These are phyloP conservation scores for Hermaeophaga mercurialis DNA, from an alignment of 2,888 invertebrate species.

Conservation along the genomic window DNA sequence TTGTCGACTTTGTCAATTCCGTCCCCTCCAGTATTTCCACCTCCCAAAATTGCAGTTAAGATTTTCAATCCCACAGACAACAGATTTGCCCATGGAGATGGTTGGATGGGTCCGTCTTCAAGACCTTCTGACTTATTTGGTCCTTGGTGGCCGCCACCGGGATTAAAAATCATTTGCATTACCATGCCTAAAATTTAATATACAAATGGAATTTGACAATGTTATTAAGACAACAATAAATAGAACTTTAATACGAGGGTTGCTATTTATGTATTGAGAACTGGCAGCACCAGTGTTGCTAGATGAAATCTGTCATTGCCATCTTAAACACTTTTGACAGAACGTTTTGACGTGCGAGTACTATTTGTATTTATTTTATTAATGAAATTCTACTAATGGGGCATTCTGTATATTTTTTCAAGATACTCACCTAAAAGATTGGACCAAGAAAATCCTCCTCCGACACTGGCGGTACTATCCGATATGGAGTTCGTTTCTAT, in stretches of 20 bases:
- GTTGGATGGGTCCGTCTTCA: constrained; percentile 67
- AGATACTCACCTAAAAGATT: constrained; percentile 73
- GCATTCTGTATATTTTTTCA: background rate
- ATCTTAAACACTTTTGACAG: too few species aligned
- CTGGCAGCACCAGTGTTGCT: too few species aligned
- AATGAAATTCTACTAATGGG: background rate
- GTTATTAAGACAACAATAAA: too few species aligned
- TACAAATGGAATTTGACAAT: too few species aligned
- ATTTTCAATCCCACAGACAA: constrained; percentile 86
- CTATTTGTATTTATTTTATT: constrained; percentile 5
- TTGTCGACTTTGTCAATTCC: constrained; percentile 92
- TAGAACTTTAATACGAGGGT: too few species aligned
- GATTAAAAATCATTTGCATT: constrained; percentile 86
- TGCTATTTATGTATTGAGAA: background rate
- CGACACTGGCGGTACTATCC: constrained; percentile 58
- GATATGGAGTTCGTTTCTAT: constrained; percentile 80
- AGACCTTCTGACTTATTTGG: constrained; percentile 81
- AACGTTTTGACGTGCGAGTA: too few species aligned
- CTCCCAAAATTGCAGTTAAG: constrained; percentile 81
- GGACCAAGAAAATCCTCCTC: constrained; percentile 81
- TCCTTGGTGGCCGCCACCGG: constrained; percentile 63
- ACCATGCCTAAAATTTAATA: constrained; percentile 66
- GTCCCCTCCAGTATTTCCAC: constrained; percentile 72
- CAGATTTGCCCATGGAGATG: constrained; percentile 88
- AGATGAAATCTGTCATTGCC: too few species aligned